Evolutionary conservation across 2,797 vertebrate species (phyloP).

Genomic region (Thaleichthys pacificus): DNA sequence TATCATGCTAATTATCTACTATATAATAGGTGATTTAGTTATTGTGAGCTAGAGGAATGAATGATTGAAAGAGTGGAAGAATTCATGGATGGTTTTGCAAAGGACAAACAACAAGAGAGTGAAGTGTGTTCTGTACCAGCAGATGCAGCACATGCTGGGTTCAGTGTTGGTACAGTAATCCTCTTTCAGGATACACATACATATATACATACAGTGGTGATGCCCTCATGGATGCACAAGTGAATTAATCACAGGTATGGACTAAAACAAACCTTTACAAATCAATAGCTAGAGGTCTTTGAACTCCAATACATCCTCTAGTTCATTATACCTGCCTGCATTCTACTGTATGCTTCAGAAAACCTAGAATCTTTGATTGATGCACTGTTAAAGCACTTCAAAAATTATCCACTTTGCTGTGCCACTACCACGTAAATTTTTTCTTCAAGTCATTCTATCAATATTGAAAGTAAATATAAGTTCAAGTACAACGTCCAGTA

Average conservation of each 20-base stretch:
- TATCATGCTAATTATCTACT: not conserved
- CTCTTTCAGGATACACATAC: constrained; percentile 71
- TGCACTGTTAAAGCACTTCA: constrained; percentile 5
- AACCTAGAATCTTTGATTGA: not conserved
- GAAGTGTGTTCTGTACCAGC: constrained; percentile 40
- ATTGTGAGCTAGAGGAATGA: constrained; percentile 36
- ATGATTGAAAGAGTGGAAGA: constrained; percentile 43
- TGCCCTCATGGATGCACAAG: constrained; percentile 78
- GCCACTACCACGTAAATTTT: not conserved
- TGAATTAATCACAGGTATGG: constrained; percentile 71
- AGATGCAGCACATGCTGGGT: constrained; percentile 31
- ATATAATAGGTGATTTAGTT: constrained; percentile 12
- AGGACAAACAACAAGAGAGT: constrained; percentile 59
- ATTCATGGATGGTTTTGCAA: constrained; percentile 57
- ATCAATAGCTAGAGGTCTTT: constrained; percentile 55
- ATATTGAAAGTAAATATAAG: not conserved
- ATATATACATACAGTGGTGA: constrained; percentile 86
- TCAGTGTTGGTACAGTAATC: constrained; percentile 15
- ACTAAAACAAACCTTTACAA: constrained; percentile 67
- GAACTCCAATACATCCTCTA: constrained; percentile 8
- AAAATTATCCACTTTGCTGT: not conserved
- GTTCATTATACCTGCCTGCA: not conserved
- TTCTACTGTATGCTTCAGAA: not conserved
- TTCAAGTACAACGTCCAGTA: not conserved
- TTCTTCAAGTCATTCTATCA: not conserved